Evolutionary conservation across 2,888 invertebrate species (phyloP).

Genomic region (Phoronis australis): DNA sequence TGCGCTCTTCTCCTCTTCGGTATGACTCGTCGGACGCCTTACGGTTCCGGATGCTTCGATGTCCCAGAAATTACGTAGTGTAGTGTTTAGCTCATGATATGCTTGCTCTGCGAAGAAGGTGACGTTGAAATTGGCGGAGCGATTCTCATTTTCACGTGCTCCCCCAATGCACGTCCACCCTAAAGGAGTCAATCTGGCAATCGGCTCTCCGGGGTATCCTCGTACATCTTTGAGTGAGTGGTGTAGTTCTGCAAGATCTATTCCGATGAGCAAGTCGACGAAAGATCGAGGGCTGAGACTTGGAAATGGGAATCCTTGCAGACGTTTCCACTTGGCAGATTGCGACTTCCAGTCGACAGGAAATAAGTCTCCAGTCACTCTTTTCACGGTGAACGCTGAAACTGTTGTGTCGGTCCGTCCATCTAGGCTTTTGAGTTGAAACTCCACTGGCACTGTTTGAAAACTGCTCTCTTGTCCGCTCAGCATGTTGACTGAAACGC

Average conservation of each 20-base stretch:
- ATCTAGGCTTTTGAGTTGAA: slow-evolving; percentile 8
- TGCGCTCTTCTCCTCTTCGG: neutral
- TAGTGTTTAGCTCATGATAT: neutral
- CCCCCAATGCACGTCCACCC: slow-evolving; percentile 19
- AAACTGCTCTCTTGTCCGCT: slow-evolving; percentile 5
- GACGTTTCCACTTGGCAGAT: slow-evolving; percentile 1
- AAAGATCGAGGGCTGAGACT: neutral
- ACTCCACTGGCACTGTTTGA: slow-evolving; percentile 6
- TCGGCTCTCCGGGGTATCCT: slow-evolving; percentile 12
- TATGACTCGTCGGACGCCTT: neutral
- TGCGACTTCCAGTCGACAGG: slow-evolving; percentile 8
- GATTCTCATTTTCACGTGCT: neutral
- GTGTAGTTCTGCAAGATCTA: slow-evolving; percentile 14
- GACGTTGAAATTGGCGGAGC: neutral
- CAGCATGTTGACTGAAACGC: slow-evolving; percentile 4
- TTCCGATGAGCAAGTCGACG: slow-evolving; percentile 12
- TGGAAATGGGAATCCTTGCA: slow-evolving; percentile 6
- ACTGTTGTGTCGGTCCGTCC: slow-evolving; percentile 3
- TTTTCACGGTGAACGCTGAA: slow-evolving; percentile 4
- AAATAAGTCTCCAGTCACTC: slow-evolving; percentile 5
- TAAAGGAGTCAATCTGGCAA: slow-evolving; percentile 8
- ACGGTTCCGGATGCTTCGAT: slow-evolving; percentile 3
- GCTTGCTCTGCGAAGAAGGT: neutral
- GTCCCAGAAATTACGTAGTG: slow-evolving; percentile 12
- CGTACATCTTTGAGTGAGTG: slow-evolving; percentile 8